Evolutionary conservation across 2,113 vertebrate genomes (phyloP).

Genomic region (Zapornia atra): DNA sequence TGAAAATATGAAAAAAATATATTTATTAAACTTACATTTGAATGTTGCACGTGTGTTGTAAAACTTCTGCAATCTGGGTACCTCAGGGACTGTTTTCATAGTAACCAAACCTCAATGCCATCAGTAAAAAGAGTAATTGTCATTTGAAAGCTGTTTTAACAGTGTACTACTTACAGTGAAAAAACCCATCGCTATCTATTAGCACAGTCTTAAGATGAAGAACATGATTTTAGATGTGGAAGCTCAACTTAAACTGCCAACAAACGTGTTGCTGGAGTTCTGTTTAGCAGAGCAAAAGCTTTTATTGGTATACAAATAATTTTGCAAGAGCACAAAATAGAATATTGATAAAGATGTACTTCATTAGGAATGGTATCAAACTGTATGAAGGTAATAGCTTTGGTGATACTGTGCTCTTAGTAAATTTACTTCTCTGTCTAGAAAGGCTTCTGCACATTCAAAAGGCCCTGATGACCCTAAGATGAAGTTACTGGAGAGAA

Average conservation of each 20-base stretch:
- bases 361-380: background rate
- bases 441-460: background rate
- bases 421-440: background rate
- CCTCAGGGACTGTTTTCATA: background rate
- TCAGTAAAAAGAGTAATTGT: conserved; percentile 12
- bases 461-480: background rate
- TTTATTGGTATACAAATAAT: background rate
- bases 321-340: background rate
- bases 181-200: background rate
- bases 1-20: background rate
- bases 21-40: background rate
- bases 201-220: conserved; percentile 30
- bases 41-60: background rate
- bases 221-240: conserved; percentile 61
- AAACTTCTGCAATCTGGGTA: background rate
- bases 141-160: conserved; percentile 1
- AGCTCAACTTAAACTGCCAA: conserved; percentile 64
- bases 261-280: background rate
- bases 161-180: background rate
- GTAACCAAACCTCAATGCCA: conserved; percentile 67
- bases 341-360: background rate
- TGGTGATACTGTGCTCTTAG: background rate
- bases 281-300: background rate
- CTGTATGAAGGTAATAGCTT: background rate
- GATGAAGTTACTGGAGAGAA: background rate